Evolutionary conservation across 2,888 invertebrate genomes (phyloP).

Genomic region (Andricus quercusramuli): DNA sequence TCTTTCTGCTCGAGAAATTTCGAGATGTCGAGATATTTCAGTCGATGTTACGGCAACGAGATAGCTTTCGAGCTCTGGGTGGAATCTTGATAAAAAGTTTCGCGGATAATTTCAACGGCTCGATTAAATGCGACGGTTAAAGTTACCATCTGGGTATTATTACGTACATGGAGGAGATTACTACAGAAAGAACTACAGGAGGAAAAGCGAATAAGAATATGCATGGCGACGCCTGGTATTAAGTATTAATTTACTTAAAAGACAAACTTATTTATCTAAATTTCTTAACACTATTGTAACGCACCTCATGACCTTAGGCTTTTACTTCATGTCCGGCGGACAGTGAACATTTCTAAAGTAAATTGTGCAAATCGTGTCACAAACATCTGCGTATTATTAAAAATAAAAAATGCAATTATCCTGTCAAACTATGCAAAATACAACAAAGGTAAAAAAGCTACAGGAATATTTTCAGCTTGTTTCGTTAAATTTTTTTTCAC

Average conservation of each 20-base stretch:
- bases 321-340: no score
- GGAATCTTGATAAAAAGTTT: constrained; percentile 41
- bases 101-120: neutral
- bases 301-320: neutral
- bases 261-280: neutral
- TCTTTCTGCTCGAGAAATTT: constrained; percentile 53
- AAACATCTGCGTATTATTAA: no score
- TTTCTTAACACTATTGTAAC: neutral
- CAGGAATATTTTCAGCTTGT: no score
- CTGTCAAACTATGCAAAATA: no score
- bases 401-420: no score
- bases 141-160: neutral
- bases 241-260: neutral
- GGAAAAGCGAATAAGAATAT: constrained; percentile 41
- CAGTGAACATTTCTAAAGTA: no score
- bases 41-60: constrained; percentile 43
- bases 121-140: neutral
- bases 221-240: constrained; percentile 12
- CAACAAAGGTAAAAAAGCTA: no score
- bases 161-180: neutral
- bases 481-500: no score
- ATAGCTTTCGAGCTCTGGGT: constrained; percentile 44
- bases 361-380: no score
- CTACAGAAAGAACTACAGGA: constrained; percentile 36
- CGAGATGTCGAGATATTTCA: constrained; percentile 49